A percentile compares a stretch with the other conserved stretches of the same genome.
Conservation (phyloP, 1,140 invertebrate genomes). For the Cydia splendana region DNA sequence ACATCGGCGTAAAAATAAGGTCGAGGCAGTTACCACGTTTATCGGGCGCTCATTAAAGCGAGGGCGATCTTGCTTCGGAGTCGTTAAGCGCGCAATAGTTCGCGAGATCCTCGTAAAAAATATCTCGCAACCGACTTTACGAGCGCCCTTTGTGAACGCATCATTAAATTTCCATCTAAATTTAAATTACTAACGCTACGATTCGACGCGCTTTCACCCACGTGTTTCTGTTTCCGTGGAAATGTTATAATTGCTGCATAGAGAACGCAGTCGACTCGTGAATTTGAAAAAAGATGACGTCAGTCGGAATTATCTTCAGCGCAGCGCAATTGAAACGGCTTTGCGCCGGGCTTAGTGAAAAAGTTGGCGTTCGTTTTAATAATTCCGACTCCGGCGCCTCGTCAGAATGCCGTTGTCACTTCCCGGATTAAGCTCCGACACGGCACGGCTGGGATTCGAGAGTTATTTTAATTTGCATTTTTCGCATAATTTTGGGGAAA, state of each 20-base stretch:
- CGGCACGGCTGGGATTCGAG: slow-evolving; percentile 77
- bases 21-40: slow-evolving; percentile 78
- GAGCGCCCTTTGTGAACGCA: slow-evolving; percentile 79
- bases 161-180: slow-evolving; percentile 80
- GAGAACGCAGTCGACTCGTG: slow-evolving; percentile 75
- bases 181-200: slow-evolving; percentile 77
- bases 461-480: slow-evolving; percentile 79
- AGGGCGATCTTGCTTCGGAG: slow-evolving; percentile 78
- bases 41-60: slow-evolving; percentile 79
- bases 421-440: slow-evolving; percentile 78
- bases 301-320: slow-evolving; percentile 79
- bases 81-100: slow-evolving; percentile 80
- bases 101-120: slow-evolving; percentile 80
- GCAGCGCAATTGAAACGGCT: slow-evolving; percentile 79
- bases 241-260: slow-evolving; percentile 80
- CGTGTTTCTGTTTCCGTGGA: slow-evolving; percentile 79
- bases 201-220: slow-evolving; percentile 72
- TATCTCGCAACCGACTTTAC: slow-evolving; percentile 79
- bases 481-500: slow-evolving; percentile 62
- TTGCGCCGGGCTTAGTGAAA: slow-evolving; percentile 79
- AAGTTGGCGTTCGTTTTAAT: slow-evolving; percentile 80
- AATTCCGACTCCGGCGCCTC: slow-evolving; percentile 79
- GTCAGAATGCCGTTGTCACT: slow-evolving; percentile 80
- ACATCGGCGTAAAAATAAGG: slow-evolving; percentile 78
- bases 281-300: slow-evolving; percentile 79